These are phyloP conservation scores for Oreochromis aureus DNA, from an alignment of 2,113 vertebrate genomes.

Conservation along the genomic window DNA sequence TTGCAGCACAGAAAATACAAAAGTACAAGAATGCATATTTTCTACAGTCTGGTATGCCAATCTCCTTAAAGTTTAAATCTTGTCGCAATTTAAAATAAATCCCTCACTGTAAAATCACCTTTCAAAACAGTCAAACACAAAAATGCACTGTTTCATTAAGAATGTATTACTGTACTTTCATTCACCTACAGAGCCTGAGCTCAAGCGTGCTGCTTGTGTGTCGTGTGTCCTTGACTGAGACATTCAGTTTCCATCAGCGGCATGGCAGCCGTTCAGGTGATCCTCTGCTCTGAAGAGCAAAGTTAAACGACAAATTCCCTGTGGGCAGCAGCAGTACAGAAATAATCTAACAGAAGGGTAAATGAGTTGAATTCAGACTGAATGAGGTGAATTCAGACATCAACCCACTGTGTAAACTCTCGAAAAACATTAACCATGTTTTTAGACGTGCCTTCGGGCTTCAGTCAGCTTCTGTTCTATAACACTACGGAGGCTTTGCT, in stretches of 20 bases:
- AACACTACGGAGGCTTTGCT: not conserved
- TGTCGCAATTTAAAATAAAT: not conserved
- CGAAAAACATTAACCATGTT: not conserved
- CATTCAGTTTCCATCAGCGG: not conserved
- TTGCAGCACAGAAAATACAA: not conserved
- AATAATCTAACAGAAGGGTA: not conserved
- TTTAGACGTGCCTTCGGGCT: not conserved
- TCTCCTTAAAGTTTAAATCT: not conserved
- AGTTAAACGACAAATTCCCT: not conserved
- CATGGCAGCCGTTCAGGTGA: not conserved
- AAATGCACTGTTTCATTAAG: not conserved
- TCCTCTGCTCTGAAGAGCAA: not conserved
- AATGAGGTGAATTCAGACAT: not conserved
- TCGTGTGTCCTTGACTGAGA: not conserved
- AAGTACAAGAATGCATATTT: not conserved
- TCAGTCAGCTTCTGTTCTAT: slow-evolving; percentile 14
- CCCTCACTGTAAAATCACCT: not conserved
- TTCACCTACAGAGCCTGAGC: not conserved
- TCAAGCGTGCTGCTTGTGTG: not conserved
- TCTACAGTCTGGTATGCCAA: rapidly evolving
- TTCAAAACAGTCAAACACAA: not conserved
- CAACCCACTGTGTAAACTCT: not conserved
- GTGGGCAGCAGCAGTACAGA: not conserved
- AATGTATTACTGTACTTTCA: not conserved
- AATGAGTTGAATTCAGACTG: not conserved